Evolutionary conservation across 2,113 vertebrate species (phyloP).

Genomic region (Psittacula cyanocephala): DNA sequence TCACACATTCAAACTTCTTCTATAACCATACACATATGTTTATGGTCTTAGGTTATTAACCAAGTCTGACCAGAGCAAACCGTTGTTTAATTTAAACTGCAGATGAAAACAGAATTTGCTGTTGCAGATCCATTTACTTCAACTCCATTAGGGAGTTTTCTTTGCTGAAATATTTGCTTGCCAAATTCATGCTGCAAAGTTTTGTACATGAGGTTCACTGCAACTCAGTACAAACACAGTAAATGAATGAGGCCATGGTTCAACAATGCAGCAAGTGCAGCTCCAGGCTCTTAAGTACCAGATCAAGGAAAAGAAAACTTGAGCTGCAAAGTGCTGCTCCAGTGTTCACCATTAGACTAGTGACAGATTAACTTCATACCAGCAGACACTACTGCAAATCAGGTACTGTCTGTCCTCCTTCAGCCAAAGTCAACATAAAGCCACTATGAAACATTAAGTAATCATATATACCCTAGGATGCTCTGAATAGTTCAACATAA

Average conservation of each 20-base stretch:
- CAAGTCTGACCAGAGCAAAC: not conserved
- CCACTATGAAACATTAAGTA: not conserved
- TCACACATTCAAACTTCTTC: not conserved
- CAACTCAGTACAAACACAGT: not conserved
- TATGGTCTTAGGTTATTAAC: not conserved
- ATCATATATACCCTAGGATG: not conserved
- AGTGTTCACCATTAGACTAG: not conserved
- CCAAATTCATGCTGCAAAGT: not conserved
- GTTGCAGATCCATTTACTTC: not conserved
- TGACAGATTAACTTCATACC: not conserved
- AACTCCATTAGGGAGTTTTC: not conserved
- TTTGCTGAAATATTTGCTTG: not conserved
- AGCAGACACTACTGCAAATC: not conserved
- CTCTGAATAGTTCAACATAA: not conserved
- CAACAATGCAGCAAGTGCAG: not conserved
- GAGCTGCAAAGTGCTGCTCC: not conserved
- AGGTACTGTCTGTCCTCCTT: not conserved
- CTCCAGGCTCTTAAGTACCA: not conserved
- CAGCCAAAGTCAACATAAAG: not conserved
- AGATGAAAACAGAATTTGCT: not conserved
- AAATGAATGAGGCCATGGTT: not conserved
- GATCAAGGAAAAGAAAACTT: not conserved
- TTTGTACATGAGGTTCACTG: not conserved
- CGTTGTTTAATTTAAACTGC: not conserved
- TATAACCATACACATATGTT: not conserved